phyloP scores from a whole-genome alignment of 2,113 vertebrate genomes.

The Petroica traversi region DNA sequence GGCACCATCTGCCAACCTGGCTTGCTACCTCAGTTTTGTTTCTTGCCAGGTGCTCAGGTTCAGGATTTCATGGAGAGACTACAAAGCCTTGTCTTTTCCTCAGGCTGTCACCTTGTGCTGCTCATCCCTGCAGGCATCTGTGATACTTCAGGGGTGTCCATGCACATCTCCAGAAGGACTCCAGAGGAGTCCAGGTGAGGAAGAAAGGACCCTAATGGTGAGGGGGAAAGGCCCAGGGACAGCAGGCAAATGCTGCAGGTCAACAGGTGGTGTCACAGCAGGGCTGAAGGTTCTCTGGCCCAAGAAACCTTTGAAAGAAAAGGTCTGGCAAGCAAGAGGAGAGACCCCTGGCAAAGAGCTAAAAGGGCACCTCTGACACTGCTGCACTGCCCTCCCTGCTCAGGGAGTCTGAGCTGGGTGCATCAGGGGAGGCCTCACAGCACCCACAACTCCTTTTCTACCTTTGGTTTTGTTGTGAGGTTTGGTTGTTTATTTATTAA shows the following conservation, averaged over 20 bases:
- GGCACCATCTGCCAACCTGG: background rate
- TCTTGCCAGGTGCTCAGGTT: background rate
- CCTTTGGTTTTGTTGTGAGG: background rate
- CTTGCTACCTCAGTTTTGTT: background rate
- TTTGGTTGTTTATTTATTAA: background rate
- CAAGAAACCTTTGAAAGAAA: background rate
- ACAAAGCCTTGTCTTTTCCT: background rate
- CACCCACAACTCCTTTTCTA: background rate
- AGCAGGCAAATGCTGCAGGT: fast-evolving
- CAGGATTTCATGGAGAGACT: background rate
- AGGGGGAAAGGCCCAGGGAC: background rate
- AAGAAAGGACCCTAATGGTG: background rate
- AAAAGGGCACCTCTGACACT: background rate
- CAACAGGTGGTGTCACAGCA: background rate
- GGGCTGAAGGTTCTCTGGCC: background rate
- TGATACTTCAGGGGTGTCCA: fast-evolving
- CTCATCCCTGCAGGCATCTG: fast-evolving
- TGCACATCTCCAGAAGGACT: fast-evolving
- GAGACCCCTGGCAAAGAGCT: fast-evolving
- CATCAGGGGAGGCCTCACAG: fast-evolving
- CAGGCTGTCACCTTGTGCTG: background rate
- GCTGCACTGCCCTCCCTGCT: fast-evolving
- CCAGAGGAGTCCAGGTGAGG: background rate
- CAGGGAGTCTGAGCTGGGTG: background rate
- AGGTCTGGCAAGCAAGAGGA: background rate